Percentiles rank a stretch among this genome's conserved stretches.
Evolutionary conservation across 2,113 vertebrate species (phyloP).

Genomic region (Amblyornis subalaris): DNA sequence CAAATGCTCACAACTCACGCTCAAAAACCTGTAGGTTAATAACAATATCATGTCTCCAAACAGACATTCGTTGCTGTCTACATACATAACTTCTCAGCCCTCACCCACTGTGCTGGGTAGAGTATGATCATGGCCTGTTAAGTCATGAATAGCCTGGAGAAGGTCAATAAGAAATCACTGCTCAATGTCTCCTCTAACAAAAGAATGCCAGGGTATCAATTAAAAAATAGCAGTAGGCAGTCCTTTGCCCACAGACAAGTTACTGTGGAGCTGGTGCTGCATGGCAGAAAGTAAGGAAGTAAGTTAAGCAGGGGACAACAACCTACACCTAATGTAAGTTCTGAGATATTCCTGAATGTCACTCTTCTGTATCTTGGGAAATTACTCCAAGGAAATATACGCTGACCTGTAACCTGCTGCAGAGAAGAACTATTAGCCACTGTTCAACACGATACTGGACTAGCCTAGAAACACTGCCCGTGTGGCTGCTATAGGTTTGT

Average conservation of each 20-base stretch:
- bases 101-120: not conserved
- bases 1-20: not conserved
- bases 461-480: not conserved
- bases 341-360: not conserved
- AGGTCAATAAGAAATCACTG: not conserved
- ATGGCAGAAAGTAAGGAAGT: not conserved
- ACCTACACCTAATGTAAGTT: not conserved
- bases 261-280: not conserved
- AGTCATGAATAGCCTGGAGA: not conserved
- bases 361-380: not conserved
- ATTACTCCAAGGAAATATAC: not conserved
- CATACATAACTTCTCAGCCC: not conserved
- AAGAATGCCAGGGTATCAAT: not conserved
- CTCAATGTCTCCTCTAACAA: not conserved
- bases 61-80: not conserved
- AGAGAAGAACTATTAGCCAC: not conserved
- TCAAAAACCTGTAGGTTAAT: not conserved
- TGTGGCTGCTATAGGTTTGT: not conserved
- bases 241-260: not conserved
- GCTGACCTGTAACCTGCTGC: not conserved
- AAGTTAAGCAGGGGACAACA: not conserved
- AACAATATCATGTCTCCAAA: not conserved
- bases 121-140: not conserved
- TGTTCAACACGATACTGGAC: not conserved
- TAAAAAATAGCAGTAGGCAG: not conserved